Evolutionary conservation across 2,888 invertebrate genomes (phyloP), one percentile per base, ranked within the genome.

Genomic region (Drosophila kuntzei): DNA sequence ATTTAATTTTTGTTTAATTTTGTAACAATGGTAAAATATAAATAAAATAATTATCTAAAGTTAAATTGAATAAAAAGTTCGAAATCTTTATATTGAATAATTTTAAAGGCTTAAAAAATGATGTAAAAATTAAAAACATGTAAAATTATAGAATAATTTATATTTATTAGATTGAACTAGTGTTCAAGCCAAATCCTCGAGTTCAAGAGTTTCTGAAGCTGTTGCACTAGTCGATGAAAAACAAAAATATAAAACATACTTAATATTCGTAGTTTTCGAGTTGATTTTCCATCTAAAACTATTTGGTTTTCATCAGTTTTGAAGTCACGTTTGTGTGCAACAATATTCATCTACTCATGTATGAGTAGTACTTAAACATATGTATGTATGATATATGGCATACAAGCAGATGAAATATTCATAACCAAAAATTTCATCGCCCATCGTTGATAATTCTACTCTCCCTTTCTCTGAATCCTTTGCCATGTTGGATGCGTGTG

Each of bases 401-500:
- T n/a, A 43, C 32, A 44, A 43, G 55, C 44, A 25, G 43, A 46
- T 57, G 46, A 44, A 57, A 57, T 57, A 64, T 69, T 69, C 55
- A 53, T 72, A 58, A 36, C 71, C 60, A 39, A 73, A 71, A 69
- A 51, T 65, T 65, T 65, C 57, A 59, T 37, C 37, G 51, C 47
- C 44, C 64, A 59, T 59, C 59, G 43, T 62, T 54, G 44, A 53
- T 25, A 29, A 37, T 22, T 27, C 20, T 34, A 12, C 22, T 12
- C 37, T 41, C 16, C 8, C 49, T 18, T 18, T 55, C 22, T 51
- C 11, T 32, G 25, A 36, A 36, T 34, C 12, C 36, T 49, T 53
- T 34, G 53, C 47, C 51, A 44, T 74, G 65, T 54, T 55, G 61
- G 66, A 62, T 75, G 75, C 75, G 74, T 74, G 74, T 73, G 72